These are phyloP conservation scores for Enteromius radiatus DNA, from an alignment of 2,797 vertebrate genomes.

Conservation along the genomic window DNA sequence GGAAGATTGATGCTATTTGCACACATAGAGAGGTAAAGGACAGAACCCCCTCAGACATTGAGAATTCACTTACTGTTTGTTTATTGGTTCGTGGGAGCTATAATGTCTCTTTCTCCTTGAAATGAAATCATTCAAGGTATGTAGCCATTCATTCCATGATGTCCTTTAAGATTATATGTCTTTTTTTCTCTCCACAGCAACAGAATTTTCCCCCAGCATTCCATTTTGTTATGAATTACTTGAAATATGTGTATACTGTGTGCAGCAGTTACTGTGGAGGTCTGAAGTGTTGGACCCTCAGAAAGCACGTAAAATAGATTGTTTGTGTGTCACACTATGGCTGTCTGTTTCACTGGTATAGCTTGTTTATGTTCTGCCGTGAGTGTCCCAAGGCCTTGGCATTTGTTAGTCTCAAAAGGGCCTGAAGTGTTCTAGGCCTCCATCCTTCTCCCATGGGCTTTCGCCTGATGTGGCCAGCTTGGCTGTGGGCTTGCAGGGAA, in stretches of 20 bases:
- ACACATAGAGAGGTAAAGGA: background rate
- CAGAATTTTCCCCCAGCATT: conserved; percentile 7
- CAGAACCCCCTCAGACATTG: background rate
- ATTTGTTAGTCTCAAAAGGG: conserved; percentile 13
- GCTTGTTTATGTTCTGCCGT: conserved; percentile 38
- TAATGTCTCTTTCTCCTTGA: conserved; percentile 14
- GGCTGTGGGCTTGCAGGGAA: background rate
- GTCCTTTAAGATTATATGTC: background rate
- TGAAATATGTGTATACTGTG: conserved; percentile 8
- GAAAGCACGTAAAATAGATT: background rate
- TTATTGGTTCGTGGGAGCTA: conserved; percentile 28
- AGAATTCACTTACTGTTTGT: conserved; percentile 28
- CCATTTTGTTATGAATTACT: conserved; percentile 40
- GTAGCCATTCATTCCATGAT: background rate
- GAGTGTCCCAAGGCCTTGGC: conserved; percentile 14
- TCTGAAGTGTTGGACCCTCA: background rate
- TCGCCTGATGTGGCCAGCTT: conserved; percentile 21
- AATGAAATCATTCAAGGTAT: conserved; percentile 19
- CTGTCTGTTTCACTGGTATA: conserved; percentile 16
- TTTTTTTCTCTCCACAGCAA: background rate
- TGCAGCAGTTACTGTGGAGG: background rate
- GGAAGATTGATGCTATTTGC: conserved; percentile 22
- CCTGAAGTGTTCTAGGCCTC: conserved; percentile 24
- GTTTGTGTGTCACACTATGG: conserved; percentile 2
- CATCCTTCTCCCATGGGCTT: conserved; percentile 35